These are phyloP conservation scores for Synanthedon formicaeformis DNA, from an alignment of 2,888 invertebrate genomes.

Conservation along the genomic window DNA sequence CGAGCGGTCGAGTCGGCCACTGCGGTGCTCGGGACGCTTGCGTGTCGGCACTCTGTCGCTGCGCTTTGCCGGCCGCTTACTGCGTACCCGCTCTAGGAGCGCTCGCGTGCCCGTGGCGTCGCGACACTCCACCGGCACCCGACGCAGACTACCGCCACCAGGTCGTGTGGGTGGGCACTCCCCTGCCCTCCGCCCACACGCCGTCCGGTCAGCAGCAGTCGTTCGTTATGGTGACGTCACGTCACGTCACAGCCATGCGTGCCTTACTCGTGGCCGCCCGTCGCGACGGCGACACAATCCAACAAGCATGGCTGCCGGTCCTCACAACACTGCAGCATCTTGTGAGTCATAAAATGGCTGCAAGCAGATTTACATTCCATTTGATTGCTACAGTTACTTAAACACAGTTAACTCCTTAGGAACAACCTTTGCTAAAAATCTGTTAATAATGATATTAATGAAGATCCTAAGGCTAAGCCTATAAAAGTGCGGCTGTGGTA, in stretches of 20 bases:
- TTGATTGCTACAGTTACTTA: too few relatives aligned
- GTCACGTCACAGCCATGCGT: slow-evolving; percentile 97
- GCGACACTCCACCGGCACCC: slow-evolving; percentile 1
- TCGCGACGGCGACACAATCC: slow-evolving; percentile 91
- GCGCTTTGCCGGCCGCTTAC: slow-evolving; percentile 96
- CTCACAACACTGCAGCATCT: slow-evolving; percentile 92
- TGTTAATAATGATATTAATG: too few relatives aligned
- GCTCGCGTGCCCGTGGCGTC: slow-evolving; percentile 91
- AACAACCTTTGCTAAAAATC: too few relatives aligned
- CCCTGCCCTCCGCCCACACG: not conserved
- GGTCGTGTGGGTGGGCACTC: slow-evolving; percentile 5
- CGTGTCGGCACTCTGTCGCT: slow-evolving; percentile 93
- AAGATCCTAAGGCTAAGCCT: not conserved
- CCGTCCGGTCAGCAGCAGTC: slow-evolving; percentile 75
- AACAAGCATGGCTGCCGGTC: slow-evolving; percentile 95
- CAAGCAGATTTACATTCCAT: too few relatives aligned
- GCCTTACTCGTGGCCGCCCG: slow-evolving; percentile 90
- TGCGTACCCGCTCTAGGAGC: slow-evolving; percentile 88
- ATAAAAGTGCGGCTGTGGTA: not conserved
- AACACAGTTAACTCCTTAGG: too few relatives aligned
- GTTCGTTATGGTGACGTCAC: slow-evolving; percentile 95
- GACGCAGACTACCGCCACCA: slow-evolving; percentile 65
- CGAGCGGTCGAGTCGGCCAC: slow-evolving; percentile 80
- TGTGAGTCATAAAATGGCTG: slow-evolving; percentile 42
- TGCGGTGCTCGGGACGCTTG: slow-evolving; percentile 89